Percentiles rank a stretch among this genome's conserved stretches.
phyloP scores from a whole-genome alignment of 2,797 vertebrate genomes.

The Lemur catta region DNA sequence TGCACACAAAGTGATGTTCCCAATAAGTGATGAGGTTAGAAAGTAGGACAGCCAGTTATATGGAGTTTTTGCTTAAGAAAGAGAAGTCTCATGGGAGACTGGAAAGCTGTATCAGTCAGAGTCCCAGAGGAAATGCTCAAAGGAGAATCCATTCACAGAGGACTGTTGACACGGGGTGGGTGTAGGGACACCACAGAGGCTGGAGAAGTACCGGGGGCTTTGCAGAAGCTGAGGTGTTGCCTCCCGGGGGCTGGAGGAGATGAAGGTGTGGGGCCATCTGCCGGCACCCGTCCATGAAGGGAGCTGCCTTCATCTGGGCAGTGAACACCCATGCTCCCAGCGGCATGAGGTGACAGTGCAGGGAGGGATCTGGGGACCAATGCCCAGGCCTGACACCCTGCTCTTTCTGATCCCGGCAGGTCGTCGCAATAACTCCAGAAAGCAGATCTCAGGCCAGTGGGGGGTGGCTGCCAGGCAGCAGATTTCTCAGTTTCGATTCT shows the following conservation, averaged over 20 bases:
- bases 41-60: not conserved
- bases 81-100: not conserved
- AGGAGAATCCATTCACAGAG: not conserved
- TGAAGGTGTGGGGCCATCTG: too few species aligned
- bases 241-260: not conserved
- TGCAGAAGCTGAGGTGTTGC: too few species aligned
- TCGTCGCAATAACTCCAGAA: not conserved
- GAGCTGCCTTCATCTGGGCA: too few species aligned
- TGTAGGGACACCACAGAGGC: rapidly evolving
- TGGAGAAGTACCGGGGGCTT: too few species aligned
- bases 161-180: not conserved
- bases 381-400: not conserved
- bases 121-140: not conserved
- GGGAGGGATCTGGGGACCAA: not conserved
- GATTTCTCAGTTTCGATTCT: not conserved
- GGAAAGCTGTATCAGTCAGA: not conserved
- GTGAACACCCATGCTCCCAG: not conserved
- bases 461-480: not conserved
- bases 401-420: not conserved
- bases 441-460: not conserved
- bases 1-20: not conserved
- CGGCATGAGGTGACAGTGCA: not conserved
- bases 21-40: not conserved
- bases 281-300: not conserved
- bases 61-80: not conserved